Conservation (phyloP, 1,140 invertebrate species). For the Drosophila ogumai region DNA sequence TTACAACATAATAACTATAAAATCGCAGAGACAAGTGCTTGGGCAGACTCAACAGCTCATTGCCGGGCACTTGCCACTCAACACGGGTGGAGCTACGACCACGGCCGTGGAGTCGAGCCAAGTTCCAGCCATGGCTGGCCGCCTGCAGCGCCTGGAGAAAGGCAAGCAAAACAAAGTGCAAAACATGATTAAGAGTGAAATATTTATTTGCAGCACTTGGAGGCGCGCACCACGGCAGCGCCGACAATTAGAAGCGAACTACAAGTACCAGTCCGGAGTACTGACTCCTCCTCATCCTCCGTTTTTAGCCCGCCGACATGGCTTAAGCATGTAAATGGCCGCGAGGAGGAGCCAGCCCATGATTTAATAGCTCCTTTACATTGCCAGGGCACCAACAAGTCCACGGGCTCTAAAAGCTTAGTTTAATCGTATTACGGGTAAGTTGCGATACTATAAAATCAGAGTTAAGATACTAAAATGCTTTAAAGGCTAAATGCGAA, state of each 20-base stretch:
- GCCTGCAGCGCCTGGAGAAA: conserved; percentile 46
- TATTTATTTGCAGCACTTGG: conserved; percentile 80
- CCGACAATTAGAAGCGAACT: conserved; percentile 74
- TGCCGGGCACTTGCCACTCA: conserved; percentile 70
- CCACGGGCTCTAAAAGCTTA: conserved; percentile 37
- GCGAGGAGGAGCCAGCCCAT: conserved; percentile 41
- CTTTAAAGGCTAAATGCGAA: conserved; percentile 33
- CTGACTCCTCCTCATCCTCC: neutral
- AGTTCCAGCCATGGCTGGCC: conserved; percentile 49
- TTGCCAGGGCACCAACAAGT: conserved; percentile 52
- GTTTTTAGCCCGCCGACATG: conserved; percentile 42
- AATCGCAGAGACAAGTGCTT: conserved; percentile 72
- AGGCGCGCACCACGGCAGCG: conserved; percentile 68
- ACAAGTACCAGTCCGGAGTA: conserved; percentile 27
- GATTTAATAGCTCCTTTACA: conserved; percentile 65
- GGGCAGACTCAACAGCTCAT: conserved; percentile 69
- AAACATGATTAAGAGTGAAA: conserved; percentile 82
- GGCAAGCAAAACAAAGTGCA: conserved; percentile 65
- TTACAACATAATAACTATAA: conserved; percentile 79
- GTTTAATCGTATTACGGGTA: conserved; percentile 66
- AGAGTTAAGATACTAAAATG: conserved; percentile 32
- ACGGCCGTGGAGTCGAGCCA: conserved; percentile 48
- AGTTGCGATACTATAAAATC: conserved; percentile 33
- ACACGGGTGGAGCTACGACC: conserved; percentile 11
- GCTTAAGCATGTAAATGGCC: conserved; percentile 78